Conservation (phyloP, 2,797 vertebrate species). For the Ispidina lecontei region DNA sequence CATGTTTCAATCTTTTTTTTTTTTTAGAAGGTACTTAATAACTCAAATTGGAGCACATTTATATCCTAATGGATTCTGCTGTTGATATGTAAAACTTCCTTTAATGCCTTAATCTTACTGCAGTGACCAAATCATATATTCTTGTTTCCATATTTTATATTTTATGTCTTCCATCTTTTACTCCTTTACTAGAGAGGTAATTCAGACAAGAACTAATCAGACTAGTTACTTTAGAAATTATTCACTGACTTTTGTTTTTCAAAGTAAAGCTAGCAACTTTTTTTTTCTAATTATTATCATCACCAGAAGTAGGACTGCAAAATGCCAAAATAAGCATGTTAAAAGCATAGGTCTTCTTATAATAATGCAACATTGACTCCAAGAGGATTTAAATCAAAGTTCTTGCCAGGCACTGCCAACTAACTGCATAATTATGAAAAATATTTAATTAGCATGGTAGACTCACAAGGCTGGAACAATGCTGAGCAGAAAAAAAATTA, state of each 20-base stretch:
- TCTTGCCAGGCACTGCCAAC: not conserved
- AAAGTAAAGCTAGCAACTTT: not conserved
- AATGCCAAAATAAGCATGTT: conserved; percentile 27
- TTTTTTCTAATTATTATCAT: not conserved
- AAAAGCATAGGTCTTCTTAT: not conserved
- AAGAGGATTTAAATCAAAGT: conserved; percentile 52
- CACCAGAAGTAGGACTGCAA: not conserved
- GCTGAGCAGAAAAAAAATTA: not conserved
- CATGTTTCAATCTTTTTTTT: not conserved
- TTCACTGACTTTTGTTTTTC: not conserved
- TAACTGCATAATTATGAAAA: conserved; percentile 42
- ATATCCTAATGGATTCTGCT: not conserved
- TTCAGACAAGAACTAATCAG: not conserved
- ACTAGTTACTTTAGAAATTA: not conserved
- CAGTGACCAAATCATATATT: not conserved
- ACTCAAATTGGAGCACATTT: not conserved
- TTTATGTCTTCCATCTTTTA: not conserved
- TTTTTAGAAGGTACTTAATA: not conserved
- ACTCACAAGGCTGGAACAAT: not conserved
- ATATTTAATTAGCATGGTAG: conserved; percentile 25
- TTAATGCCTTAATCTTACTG: not conserved
- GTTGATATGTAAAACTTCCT: not conserved
- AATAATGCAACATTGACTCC: conserved; percentile 33
- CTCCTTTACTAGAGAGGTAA: not conserved
- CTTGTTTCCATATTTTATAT: not conserved